These are phyloP conservation scores for Bombycilla garrulus DNA, from an alignment of 2,113 vertebrate genomes.

Conservation along the genomic window DNA sequence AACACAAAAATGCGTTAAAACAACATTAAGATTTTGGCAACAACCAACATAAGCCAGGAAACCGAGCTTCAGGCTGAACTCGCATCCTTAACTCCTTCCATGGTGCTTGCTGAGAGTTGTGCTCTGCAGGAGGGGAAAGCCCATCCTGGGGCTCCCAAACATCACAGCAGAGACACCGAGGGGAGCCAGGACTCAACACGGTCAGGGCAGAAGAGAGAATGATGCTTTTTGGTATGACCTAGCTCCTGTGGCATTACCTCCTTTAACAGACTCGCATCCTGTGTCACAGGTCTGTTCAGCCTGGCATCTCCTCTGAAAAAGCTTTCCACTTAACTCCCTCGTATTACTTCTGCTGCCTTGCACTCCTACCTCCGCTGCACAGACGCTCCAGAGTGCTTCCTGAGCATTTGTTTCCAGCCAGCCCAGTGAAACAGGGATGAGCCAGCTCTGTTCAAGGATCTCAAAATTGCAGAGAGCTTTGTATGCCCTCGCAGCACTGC, in stretches of 20 bases:
- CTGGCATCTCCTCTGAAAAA: background rate
- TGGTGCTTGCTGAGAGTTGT: rapidly evolving
- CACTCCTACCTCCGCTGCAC: background rate
- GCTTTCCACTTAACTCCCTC: background rate
- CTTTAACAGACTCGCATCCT: background rate
- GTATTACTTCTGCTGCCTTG: background rate
- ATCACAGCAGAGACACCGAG: background rate
- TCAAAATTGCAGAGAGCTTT: background rate
- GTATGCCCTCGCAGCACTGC: background rate
- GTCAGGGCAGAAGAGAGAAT: background rate
- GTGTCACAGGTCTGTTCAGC: background rate
- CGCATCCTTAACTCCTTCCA: constrained; percentile 20
- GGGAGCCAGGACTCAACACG: background rate
- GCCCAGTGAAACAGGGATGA: rapidly evolving
- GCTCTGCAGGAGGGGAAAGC: background rate
- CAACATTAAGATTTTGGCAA: constrained; percentile 66
- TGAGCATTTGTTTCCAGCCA: background rate
- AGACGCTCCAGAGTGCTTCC: background rate
- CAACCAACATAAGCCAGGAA: background rate
- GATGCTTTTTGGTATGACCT: background rate
- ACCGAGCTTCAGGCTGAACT: background rate
- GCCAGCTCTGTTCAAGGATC: background rate
- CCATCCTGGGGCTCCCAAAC: background rate
- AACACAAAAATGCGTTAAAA: constrained; percentile 70
- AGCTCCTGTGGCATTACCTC: background rate